A percentile compares a stretch with the other conserved stretches of the same genome.
Conservation (phyloP, 2,888 invertebrate genomes). For the Epinotia brunnichana region DNA sequence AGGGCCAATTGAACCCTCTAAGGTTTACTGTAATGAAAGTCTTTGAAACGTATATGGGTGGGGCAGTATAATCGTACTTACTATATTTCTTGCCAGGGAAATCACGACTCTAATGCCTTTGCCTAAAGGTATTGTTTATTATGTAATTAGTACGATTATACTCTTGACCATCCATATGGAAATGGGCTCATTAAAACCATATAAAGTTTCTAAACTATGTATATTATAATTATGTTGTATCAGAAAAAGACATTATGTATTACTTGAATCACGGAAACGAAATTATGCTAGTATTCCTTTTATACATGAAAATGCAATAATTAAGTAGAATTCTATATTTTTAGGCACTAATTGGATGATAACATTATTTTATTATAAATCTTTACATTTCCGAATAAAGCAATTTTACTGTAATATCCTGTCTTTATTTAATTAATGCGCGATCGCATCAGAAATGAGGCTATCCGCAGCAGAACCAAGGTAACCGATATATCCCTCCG, state of each 20-base stretch:
- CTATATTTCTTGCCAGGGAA: neutral
- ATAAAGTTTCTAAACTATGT: neutral
- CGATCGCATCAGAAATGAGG: too few species aligned
- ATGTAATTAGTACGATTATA: neutral
- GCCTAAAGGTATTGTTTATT: neutral
- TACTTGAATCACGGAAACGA: neutral
- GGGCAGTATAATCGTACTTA: neutral
- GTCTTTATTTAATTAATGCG: too few species aligned
- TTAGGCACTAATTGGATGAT: slow-evolving; percentile 61
- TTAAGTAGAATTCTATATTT: slow-evolving; percentile 63
- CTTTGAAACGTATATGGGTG: neutral
- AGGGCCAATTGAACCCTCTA: neutral
- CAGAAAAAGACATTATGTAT: slow-evolving; percentile 4
- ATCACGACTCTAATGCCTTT: neutral
- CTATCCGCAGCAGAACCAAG: too few species aligned
- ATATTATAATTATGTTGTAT: neutral
- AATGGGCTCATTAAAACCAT: neutral
- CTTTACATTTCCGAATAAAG: slow-evolving; percentile 57
- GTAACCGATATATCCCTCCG: too few species aligned
- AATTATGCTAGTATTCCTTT: slow-evolving; percentile 25
- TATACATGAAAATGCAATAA: slow-evolving; percentile 53
- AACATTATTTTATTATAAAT: slow-evolving; percentile 61
- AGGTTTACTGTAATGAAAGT: neutral
- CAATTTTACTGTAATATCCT: slow-evolving; percentile 46
- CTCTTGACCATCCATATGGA: neutral